A percentile compares a stretch with the other conserved stretches of the same genome.
Evolutionary conservation across 2,888 invertebrate genomes (phyloP).

Genomic region (Dexiosoma caninum): DNA sequence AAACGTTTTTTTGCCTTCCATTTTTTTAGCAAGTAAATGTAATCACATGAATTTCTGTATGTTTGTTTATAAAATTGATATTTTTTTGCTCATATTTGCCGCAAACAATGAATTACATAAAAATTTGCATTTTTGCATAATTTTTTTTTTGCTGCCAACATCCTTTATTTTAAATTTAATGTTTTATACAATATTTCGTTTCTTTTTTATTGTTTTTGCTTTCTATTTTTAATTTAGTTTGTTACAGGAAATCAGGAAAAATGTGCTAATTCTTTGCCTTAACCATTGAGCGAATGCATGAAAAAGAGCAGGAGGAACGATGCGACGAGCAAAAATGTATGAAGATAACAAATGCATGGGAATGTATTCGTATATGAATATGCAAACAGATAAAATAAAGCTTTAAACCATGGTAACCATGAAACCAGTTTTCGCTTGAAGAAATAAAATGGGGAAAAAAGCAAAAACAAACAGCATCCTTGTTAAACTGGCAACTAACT

Average conservation of each 20-base stretch:
- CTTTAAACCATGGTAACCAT: conserved; percentile 46
- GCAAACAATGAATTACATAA: conserved; percentile 60
- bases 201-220: too few relatives aligned
- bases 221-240: conserved; percentile 19
- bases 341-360: conserved; percentile 59
- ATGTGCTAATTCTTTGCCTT: conserved; percentile 61
- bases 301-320: conserved; percentile 7
- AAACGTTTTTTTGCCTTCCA: not conserved
- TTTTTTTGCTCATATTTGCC: conserved; percentile 9
- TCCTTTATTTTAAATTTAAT: conserved; percentile 2
- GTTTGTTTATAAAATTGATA: conserved; percentile 27
- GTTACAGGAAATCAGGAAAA: conserved; percentile 56
- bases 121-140: conserved; percentile 60
- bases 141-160: conserved; percentile 27
- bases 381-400: conserved; percentile 58
- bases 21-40: not conserved
- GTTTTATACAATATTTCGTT: not conserved
- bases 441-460: not conserved
- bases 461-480: conserved; percentile 9
- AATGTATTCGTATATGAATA: conserved; percentile 58
- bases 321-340: conserved; percentile 42
- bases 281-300: conserved; percentile 20
- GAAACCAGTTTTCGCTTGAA: not conserved
- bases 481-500: not conserved
- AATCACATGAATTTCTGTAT: conserved; percentile 43